phyloP scores from a whole-genome alignment of 1,140 invertebrate genomes.

The Batillaria attramentaria region DNA sequence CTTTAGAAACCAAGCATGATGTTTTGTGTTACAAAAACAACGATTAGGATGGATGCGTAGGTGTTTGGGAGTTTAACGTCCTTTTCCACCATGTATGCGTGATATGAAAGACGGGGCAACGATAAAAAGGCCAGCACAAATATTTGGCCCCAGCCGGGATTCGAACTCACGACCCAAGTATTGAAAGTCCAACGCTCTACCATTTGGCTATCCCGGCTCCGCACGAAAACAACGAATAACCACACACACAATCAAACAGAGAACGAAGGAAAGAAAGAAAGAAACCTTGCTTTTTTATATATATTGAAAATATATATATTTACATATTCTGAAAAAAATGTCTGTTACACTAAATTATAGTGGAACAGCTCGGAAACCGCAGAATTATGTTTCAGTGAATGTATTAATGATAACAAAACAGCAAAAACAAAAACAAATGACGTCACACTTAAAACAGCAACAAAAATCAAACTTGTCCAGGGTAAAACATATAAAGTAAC shows the following conservation, averaged over 20 bases:
- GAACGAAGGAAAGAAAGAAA: background rate
- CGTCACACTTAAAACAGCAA: background rate
- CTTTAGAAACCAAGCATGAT: no score
- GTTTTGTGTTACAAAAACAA: no score
- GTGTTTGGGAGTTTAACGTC: no score
- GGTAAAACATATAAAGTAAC: no score
- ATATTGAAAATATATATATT: background rate
- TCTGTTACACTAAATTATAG: background rate
- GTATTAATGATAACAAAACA: background rate
- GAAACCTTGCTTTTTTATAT: background rate
- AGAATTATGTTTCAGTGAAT: background rate
- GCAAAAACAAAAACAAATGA: background rate
- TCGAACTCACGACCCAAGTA: background rate
- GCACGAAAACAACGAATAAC: background rate
- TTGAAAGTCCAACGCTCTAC: background rate
- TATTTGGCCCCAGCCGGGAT: background rate
- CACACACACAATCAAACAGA: background rate
- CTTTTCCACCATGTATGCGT: background rate
- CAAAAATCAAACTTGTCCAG: background rate
- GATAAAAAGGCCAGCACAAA: background rate
- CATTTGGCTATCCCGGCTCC: background rate
- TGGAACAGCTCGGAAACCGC: background rate
- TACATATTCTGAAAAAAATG: background rate
- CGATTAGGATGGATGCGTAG: no score
- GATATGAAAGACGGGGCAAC: background rate